Conservation (phyloP, 2,888 invertebrate genomes). For the Eupithecia tripunctaria region DNA sequence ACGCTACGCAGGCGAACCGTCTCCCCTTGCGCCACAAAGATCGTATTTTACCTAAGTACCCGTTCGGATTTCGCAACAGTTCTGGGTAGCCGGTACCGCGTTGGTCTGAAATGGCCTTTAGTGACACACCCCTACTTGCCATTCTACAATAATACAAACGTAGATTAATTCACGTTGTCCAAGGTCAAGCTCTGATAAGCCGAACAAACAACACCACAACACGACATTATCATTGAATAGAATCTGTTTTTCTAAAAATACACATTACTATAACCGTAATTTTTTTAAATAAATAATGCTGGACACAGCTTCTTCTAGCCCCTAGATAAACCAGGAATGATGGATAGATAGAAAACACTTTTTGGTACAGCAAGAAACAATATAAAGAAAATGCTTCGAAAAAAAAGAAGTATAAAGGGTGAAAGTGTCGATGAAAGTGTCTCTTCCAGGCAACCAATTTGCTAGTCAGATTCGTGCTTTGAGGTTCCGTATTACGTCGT, state of each 20-base stretch:
- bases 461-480: no score
- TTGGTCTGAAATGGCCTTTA: neutral
- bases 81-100: neutral
- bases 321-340: no score
- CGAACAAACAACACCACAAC: neutral
- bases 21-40: neutral
- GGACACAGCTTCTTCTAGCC: no score
- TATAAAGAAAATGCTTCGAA: no score
- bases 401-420: no score
- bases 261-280: neutral
- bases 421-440: no score
- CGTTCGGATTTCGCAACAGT: neutral
- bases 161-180: neutral
- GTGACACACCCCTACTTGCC: neutral
- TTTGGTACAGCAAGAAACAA: no score
- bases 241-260: neutral
- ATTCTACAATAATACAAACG: neutral
- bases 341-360: no score
- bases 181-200: slow-evolving; percentile 11
- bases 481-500: no score
- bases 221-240: neutral
- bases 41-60: neutral
- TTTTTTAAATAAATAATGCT: no score
- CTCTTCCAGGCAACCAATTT: no score
- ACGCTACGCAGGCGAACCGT: neutral